Evolutionary conservation across 1,140 invertebrate species (phyloP), one percentile per base, ranked within the genome.

Genomic region (Dolichoris vasculosae): DNA sequence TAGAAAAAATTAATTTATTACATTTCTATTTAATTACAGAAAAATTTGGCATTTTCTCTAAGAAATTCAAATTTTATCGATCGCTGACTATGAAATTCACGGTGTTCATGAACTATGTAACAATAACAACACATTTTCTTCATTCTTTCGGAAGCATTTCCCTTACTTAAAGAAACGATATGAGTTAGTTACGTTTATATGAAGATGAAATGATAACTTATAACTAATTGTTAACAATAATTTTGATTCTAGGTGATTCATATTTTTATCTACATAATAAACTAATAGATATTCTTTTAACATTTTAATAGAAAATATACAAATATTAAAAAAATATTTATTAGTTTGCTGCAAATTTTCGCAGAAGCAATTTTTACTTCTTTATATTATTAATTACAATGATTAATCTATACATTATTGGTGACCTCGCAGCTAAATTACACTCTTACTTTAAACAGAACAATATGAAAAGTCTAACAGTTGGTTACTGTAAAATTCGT

Each of bases 41-140:
- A 82, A 82, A 86, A 78, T 86, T 82, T 82, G 84, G 71, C 80
- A 82, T 82, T 67, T 81, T 85, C n/a, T 23, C n/a, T 82, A 78
- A 86, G 76, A 69, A 35, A 38, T 81, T 81, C 30, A 82, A 76
- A 73, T 63, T 77, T 76, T 35, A 30, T 81, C 40, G 20, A 81
- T 64, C 46, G 32, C 73, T 86, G 73, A 82, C 73, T 82, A 82
- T 81, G 35, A 86, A 67, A 64, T n/a, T 59, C 79, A 75, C 80
- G 40, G 67, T 77, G 64, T 67, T 59, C 35, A 23, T 82, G 32
- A 76, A 26, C n/a, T 80, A 85, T 85, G 48, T 63, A 80, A 82
- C 79, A 78, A 77, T 71, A 86, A 82, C 79, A 86, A 86, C 78
- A 81, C 23, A 55, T 82, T 32, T 77, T 67, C 23, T 86, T 43